These are phyloP conservation scores for Drosophila anomalipes DNA, from an alignment of 2,888 invertebrate genomes.

Conservation along the genomic window DNA sequence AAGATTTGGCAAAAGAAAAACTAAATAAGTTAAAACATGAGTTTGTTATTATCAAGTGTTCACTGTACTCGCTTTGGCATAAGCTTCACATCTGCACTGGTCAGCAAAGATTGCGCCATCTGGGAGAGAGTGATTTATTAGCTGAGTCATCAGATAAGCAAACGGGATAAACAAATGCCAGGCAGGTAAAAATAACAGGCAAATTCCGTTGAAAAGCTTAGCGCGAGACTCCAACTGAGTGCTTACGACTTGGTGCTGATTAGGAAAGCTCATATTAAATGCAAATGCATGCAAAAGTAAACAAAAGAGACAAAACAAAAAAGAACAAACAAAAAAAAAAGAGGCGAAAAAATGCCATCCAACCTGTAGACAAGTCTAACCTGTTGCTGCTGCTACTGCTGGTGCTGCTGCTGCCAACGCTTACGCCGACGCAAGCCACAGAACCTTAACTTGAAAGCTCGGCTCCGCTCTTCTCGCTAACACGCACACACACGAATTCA, in stretches of 20 bases:
- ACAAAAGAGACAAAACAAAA: slow-evolving; percentile 49
- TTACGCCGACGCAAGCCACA: slow-evolving; percentile 67
- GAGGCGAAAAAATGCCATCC: slow-evolving; percentile 57
- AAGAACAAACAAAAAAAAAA: slow-evolving; percentile 15
- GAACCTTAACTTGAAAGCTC: slow-evolving; percentile 75
- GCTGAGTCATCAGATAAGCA: slow-evolving; percentile 47
- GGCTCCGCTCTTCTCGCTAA: slow-evolving; percentile 26
- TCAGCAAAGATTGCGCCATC: slow-evolving; percentile 27
- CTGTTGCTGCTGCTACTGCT: slow-evolving; percentile 57
- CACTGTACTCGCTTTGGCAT: slow-evolving; percentile 13
- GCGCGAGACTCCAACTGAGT: background rate
- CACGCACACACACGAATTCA: slow-evolving; percentile 14
- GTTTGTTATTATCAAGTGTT: background rate
- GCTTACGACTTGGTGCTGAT: slow-evolving; percentile 21
- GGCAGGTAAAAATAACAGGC: slow-evolving; percentile 12
- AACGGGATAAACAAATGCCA: slow-evolving; percentile 9
- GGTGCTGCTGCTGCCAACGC: slow-evolving; percentile 46
- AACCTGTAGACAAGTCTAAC: slow-evolving; percentile 75
- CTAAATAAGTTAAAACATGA: background rate
- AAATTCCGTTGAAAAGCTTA: slow-evolving; percentile 12
- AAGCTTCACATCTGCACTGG: slow-evolving; percentile 21
- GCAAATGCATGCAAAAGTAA: slow-evolving; percentile 59
- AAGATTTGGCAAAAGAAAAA: background rate
- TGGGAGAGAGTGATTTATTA: slow-evolving; percentile 9
- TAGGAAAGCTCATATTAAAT: slow-evolving; percentile 33